Conservation (phyloP, 2,888 invertebrate genomes). For the Spisula subtruncata region DNA sequence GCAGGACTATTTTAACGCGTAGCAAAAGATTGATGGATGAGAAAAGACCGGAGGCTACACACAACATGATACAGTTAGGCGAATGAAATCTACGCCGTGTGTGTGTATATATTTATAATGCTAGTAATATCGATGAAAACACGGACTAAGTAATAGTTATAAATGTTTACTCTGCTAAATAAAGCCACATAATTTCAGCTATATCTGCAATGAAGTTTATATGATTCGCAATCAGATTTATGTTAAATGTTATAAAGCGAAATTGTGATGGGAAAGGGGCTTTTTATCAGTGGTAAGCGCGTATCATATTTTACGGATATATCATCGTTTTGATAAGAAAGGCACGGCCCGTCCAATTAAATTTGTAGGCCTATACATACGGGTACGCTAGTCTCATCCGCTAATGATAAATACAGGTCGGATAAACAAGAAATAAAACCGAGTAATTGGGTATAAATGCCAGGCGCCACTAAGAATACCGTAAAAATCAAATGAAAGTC, state of each 20-base stretch:
- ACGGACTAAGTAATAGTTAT: background rate
- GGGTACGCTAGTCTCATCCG: constrained; percentile 56
- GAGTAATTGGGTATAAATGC: constrained; percentile 79
- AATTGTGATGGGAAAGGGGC: constrained; percentile 22
- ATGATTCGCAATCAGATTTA: constrained; percentile 31
- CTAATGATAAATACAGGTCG: constrained; percentile 58
- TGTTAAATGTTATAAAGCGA: constrained; percentile 32
- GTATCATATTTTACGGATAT: constrained; percentile 61
- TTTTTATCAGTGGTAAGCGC: constrained; percentile 35
- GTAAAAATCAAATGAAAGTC: constrained; percentile 75
- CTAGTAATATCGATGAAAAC: background rate
- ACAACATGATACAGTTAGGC: constrained; percentile 54
- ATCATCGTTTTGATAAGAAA: constrained; percentile 53
- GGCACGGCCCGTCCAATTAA: constrained; percentile 62
- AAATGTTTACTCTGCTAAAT: background rate
- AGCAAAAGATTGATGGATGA: constrained; percentile 52
- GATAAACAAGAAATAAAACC: constrained; percentile 75
- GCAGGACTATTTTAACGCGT: constrained; percentile 63
- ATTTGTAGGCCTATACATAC: constrained; percentile 53
- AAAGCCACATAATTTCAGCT: background rate
- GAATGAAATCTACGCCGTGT: background rate
- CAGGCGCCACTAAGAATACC: constrained; percentile 67
- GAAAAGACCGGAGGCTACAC: constrained; percentile 31
- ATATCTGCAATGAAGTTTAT: constrained; percentile 13
- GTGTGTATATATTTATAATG: background rate